phyloP scores from a whole-genome alignment of 2,888 invertebrate species.

The Bruchidius siliquastri region DNA sequence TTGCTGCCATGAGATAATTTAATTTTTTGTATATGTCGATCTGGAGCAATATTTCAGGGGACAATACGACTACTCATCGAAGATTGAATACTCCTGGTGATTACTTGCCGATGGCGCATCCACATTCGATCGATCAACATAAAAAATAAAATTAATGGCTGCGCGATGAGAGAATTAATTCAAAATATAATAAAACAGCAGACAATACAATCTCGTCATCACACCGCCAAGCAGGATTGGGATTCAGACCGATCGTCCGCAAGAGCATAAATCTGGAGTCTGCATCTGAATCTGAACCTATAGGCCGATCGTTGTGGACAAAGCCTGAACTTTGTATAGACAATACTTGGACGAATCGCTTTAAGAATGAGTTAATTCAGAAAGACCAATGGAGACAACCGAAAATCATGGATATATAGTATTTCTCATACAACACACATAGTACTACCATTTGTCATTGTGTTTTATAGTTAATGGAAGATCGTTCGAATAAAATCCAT shows the following conservation, averaged over 20 bases:
- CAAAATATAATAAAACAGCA: neutral
- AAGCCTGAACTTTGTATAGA: no score
- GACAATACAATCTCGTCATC: constrained; percentile 16
- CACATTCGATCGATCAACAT: neutral
- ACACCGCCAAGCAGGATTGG: neutral
- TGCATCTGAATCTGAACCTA: constrained; percentile 27
- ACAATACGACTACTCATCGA: neutral
- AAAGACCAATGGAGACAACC: no score
- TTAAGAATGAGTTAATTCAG: no score
- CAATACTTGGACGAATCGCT: no score
- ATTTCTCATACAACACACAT: no score
- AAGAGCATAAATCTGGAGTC: constrained; percentile 34
- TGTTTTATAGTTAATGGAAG: no score
- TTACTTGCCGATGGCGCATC: neutral
- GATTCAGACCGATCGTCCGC: constrained; percentile 15
- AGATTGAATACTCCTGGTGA: neutral
- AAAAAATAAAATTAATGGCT: neutral
- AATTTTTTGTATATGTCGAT: neutral
- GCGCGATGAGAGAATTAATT: neutral
- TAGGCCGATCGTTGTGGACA: constrained; percentile 8
- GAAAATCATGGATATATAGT: no score
- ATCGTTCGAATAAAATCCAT: no score
- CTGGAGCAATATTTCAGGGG: neutral
- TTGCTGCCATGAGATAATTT: no score
- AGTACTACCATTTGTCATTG: no score